phyloP scores from a whole-genome alignment of 2,797 vertebrate genomes.

The Psittacula derbiana region DNA sequence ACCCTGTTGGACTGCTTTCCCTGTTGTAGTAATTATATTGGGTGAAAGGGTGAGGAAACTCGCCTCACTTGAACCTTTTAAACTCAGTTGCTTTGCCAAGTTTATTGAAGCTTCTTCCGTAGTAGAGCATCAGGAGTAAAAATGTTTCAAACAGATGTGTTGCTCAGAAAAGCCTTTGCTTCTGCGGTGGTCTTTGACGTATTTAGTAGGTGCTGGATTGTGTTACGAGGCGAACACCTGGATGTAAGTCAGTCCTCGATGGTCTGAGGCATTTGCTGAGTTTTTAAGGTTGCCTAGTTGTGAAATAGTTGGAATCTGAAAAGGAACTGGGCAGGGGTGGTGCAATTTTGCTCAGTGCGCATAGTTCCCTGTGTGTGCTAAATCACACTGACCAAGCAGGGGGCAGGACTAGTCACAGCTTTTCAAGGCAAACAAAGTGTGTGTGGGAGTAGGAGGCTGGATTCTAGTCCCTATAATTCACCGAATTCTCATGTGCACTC shows the following conservation, averaged over 20 bases:
- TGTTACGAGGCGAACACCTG: not conserved
- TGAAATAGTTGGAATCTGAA: not conserved
- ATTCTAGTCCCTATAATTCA: not conserved
- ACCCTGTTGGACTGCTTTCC: not conserved
- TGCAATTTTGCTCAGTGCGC: not conserved
- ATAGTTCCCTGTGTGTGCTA: not conserved
- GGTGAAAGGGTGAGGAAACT: conserved; percentile 53
- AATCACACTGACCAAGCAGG: not conserved
- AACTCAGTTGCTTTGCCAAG: not conserved
- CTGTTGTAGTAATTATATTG: not conserved
- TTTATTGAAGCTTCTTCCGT: not conserved
- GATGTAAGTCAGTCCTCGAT: fast-evolving
- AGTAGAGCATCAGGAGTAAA: not conserved
- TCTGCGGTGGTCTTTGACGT: not conserved
- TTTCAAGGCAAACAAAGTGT: not conserved
- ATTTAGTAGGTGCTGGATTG: not conserved
- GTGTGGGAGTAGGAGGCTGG: not conserved
- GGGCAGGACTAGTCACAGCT: not conserved
- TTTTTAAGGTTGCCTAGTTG: not conserved
- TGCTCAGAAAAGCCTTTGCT: not conserved
- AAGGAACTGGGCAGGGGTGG: not conserved
- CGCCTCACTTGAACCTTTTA: not conserved
- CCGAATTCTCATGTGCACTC: not conserved
- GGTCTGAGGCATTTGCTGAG: fast-evolving
- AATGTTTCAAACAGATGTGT: not conserved